Conservation (phyloP, 2,888 invertebrate species). For the Acleris laterana region DNA sequence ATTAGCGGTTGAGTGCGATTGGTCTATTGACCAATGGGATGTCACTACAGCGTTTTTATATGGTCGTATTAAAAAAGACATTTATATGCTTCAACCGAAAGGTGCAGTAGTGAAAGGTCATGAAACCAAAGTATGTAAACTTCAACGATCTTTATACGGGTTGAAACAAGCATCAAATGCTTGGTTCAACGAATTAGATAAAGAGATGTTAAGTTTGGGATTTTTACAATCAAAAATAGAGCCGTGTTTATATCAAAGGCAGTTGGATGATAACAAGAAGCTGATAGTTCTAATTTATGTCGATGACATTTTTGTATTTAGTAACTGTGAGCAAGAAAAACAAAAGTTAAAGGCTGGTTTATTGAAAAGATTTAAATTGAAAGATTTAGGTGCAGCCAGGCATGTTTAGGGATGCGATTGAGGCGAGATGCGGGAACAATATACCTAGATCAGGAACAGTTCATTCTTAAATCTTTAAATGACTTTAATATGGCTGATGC, state of each 20-base stretch:
- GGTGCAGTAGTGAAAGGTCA: neutral
- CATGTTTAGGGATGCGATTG: neutral
- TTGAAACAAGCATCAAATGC: too few relatives aligned
- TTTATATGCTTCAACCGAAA: constrained; percentile 17
- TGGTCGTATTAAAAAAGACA: constrained; percentile 5
- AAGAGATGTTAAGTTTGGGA: constrained; percentile 14
- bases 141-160: too few relatives aligned
- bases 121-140: too few relatives aligned
- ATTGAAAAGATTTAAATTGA: constrained; percentile 2
- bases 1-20: too few relatives aligned
- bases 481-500: neutral
- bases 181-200: constrained; percentile 17
- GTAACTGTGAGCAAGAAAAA: neutral
- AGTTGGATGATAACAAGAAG: neutral
- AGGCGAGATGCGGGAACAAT: neutral
- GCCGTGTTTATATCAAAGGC: neutral
- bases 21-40: neutral
- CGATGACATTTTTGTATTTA: constrained; percentile 7
- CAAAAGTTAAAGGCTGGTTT: constrained; percentile 4
- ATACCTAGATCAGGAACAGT: neutral
- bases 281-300: neutral
- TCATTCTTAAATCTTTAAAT: neutral
- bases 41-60: constrained; percentile 7
- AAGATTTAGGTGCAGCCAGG: neutral
- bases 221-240: constrained; percentile 19